A percentile compares a stretch with the other conserved stretches of the same genome.
These are phyloP conservation scores for Pelvicachromis taeniatus DNA, from an alignment of 2,113 vertebrate genomes.

Conservation along the genomic window DNA sequence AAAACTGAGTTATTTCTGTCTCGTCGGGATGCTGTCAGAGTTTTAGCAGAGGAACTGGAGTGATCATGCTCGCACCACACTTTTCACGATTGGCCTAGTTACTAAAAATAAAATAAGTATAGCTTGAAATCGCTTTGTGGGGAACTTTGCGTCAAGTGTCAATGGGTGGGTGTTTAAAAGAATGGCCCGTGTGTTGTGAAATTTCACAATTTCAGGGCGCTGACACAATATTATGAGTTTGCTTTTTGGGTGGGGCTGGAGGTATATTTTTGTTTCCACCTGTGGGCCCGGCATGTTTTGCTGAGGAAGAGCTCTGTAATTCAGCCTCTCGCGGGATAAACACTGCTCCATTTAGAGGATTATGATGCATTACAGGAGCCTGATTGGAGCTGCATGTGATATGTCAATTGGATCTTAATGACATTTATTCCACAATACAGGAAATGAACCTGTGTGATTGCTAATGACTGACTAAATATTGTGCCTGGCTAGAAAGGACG, in stretches of 20 bases:
- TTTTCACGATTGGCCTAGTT: constrained; percentile 42
- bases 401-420: background rate
- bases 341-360: constrained; percentile 34
- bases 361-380: constrained; percentile 3
- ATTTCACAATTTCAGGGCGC: constrained; percentile 35
- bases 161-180: background rate
- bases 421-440: constrained; percentile 11
- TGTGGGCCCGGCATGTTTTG: constrained; percentile 22
- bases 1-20: constrained; percentile 33
- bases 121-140: background rate
- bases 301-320: constrained; percentile 35
- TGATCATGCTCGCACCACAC: constrained; percentile 27
- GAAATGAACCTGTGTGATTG: constrained; percentile 19
- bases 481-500: background rate
- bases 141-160: background rate
- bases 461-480: background rate
- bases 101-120: constrained; percentile 39
- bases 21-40: constrained; percentile 4
- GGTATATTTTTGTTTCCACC: constrained; percentile 62
- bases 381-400: constrained; percentile 5
- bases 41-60: constrained; percentile 15
- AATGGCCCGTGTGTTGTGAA: background rate
- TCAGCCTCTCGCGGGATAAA: constrained; percentile 13
- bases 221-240: constrained; percentile 38
- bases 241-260: constrained; percentile 38